Evolutionary conservation across 1,140 invertebrate genomes (phyloP), one percentile per base, ranked within the genome.

Genomic region (Cotesia typhae): DNA sequence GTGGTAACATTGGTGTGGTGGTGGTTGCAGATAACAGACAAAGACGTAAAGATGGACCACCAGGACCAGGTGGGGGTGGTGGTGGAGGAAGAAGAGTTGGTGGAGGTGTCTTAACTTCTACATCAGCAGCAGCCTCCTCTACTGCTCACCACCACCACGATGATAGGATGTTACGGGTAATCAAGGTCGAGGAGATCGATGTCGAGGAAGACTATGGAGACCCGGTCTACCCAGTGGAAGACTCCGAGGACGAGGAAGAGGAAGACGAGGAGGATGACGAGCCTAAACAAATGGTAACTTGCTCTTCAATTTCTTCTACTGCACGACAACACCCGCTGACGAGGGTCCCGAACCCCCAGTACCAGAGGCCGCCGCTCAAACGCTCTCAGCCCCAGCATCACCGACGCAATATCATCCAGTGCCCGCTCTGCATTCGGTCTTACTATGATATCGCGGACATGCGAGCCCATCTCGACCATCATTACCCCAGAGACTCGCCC

Each of bases 401-500:
- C 73, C 82, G 80, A 4, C 81, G 80, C 57, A 79, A 80, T 69
- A 80, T 81, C 71, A 87, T 83, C 67, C 79, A 90, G 76, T 93
- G 92, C 81, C 93, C 93, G 52, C 88, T 94, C 76, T 94, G 93
- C 85, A 89, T 88, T 72, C 85, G 88, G 65, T 88, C 90, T 64
- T 86, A 91, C 69, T 89, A 89, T 74, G 89, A 91, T 75, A 88
- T 92, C 78, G 89, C 89, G 71, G 88, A 85, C 38, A 90, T 93
- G 81, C 89, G 93, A 55, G 88, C 89, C 38, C 93, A 95, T 84
- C 88, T 95, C 75, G 93, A 93, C 76, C 89, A 91, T 67, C 93
- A 95, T 84, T 95, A 94, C 85, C 93, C 93, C 5, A 89, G 93
- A 74, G 93, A 94, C 84, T 94, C 92, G 83, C 92, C 92, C 51